These are phyloP conservation scores for Catharus bicknelli DNA, from an alignment of 2,113 vertebrate species.

Conservation along the genomic window DNA sequence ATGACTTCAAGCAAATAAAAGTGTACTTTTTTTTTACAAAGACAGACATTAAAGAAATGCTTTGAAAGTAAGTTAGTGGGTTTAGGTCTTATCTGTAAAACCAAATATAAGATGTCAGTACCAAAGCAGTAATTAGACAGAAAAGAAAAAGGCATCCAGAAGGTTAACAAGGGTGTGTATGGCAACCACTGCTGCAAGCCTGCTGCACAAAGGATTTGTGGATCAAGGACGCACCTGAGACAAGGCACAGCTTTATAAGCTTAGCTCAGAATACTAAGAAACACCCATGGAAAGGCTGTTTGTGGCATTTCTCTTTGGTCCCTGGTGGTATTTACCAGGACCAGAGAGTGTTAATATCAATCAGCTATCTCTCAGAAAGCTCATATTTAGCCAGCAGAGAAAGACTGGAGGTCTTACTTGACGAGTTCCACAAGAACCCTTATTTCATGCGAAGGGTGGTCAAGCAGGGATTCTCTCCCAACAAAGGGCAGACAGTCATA, in stretches of 20 bases:
- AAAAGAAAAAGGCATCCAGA: not conserved
- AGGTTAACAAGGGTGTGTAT: not conserved
- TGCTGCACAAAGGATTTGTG: not conserved
- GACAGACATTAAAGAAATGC: not conserved
- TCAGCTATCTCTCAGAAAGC: too few species aligned
- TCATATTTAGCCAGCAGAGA: too few species aligned
- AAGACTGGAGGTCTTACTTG: too few species aligned
- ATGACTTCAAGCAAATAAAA: not conserved
- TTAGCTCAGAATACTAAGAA: not conserved
- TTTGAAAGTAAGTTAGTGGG: not conserved
- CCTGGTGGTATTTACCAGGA: too few species aligned
- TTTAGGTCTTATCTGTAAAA: not conserved
- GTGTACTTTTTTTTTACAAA: not conserved
- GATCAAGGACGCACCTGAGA: not conserved
- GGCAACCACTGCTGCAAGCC: not conserved
- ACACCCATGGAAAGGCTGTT: not conserved
- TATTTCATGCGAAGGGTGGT: too few species aligned
- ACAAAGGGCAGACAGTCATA: too few species aligned
- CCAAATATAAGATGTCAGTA: not conserved
- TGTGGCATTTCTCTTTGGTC: too few species aligned
- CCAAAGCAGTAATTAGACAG: not conserved
- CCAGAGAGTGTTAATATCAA: too few species aligned
- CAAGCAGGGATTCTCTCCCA: too few species aligned
- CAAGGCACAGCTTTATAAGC: not conserved
- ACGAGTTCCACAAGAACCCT: too few species aligned